phyloP scores from a whole-genome alignment of 2,888 invertebrate genomes.

The Candidula unifasciata region DNA sequence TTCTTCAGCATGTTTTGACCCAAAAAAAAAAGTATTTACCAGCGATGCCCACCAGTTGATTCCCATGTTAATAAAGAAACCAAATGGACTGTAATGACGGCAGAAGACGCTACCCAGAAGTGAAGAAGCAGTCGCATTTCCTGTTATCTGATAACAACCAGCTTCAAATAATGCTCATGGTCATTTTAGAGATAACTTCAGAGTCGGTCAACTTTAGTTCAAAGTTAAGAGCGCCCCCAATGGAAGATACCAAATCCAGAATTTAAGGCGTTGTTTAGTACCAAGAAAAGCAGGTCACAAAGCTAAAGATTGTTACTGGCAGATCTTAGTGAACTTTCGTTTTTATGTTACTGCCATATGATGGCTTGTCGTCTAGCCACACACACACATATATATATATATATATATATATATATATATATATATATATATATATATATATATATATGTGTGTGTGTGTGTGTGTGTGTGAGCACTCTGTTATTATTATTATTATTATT shows the following conservation, averaged over 20 bases:
- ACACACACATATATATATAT: too few relatives aligned
- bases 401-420: background rate
- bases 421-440: conserved; percentile 7
- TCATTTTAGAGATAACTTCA: background rate
- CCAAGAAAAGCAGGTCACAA: background rate
- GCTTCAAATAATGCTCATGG: background rate
- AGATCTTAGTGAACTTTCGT: too few relatives aligned
- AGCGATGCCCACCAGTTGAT: background rate
- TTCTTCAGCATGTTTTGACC: too few relatives aligned
- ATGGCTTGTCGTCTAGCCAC: too few relatives aligned
- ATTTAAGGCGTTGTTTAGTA: background rate
- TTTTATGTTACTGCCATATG: too few relatives aligned
- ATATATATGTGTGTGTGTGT: background rate
- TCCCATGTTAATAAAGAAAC: background rate
- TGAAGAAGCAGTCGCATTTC: background rate
- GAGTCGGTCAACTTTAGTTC: background rate
- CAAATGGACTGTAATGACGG: background rate
- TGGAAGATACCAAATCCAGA: background rate
- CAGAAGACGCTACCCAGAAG: background rate
- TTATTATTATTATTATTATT: too few relatives aligned
- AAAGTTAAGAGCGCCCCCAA: background rate
- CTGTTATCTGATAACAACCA: background rate
- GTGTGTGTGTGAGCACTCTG: background rate
- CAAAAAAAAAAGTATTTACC: too few relatives aligned
- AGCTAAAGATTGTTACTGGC: background rate